Evolutionary conservation across 2,113 vertebrate species (phyloP).

Genomic region (Petrocephalus microphthalmus): DNA sequence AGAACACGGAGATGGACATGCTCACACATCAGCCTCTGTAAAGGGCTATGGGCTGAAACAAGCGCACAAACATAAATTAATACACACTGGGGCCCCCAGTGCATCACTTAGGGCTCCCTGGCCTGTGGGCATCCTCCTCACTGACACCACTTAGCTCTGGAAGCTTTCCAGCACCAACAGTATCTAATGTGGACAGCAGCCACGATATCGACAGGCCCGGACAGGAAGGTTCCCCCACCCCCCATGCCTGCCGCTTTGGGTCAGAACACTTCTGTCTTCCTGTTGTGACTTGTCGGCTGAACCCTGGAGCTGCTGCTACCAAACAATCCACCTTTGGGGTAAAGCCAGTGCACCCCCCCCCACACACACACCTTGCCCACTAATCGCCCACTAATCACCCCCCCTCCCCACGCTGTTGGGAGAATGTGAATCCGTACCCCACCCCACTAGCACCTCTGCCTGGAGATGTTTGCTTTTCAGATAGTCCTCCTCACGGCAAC

Average conservation of each 20-base stretch:
- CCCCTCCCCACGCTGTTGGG: not conserved
- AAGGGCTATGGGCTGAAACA: not conserved
- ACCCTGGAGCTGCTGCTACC: not conserved
- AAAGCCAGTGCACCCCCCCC: no score
- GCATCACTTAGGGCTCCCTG: not conserved
- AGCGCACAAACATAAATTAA: not conserved
- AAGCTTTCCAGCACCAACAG: not conserved
- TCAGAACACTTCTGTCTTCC: not conserved
- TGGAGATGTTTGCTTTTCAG: conserved; percentile 11
- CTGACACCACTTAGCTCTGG: not conserved
- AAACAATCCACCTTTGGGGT: not conserved
- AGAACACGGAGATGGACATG: not conserved
- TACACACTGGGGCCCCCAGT: not conserved
- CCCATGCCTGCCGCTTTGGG: not conserved
- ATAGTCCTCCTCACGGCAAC: not conserved
- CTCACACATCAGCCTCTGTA: not conserved
- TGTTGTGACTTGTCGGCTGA: conserved; percentile 23
- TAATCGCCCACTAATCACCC: no score
- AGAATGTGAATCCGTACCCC: not conserved
- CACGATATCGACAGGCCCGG: not conserved
- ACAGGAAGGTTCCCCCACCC: not conserved
- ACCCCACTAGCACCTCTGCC: not conserved
- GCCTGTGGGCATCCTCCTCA: not conserved
- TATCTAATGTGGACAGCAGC: not conserved
- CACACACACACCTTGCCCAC: not conserved